These are phyloP conservation scores for Champsocephalus gunnari DNA, from an alignment of 2,797 vertebrate genomes.

Conservation along the genomic window DNA sequence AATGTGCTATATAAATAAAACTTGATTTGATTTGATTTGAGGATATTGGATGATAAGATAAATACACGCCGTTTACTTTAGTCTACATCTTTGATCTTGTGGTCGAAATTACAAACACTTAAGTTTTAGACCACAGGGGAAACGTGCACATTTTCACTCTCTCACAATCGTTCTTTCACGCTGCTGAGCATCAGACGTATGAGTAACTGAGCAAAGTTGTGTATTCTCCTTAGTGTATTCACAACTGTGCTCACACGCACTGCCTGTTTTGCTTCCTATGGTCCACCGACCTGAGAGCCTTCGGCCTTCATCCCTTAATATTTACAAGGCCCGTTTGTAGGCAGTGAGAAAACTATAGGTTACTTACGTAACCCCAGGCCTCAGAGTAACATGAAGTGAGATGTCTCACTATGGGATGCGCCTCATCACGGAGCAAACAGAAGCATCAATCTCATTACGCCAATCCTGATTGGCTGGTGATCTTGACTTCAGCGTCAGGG, in stretches of 20 bases:
- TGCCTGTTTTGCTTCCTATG: constrained; percentile 28
- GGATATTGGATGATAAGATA: constrained; percentile 17
- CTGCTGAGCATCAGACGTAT: not conserved
- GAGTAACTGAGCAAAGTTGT: constrained; percentile 7
- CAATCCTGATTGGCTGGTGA: too few species aligned
- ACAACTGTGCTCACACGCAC: constrained; percentile 28
- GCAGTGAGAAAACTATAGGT: constrained; percentile 23
- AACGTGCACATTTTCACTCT: constrained; percentile 2
- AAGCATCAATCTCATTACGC: too few species aligned
- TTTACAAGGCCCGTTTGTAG: constrained; percentile 37
- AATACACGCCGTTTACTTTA: constrained; percentile 1
- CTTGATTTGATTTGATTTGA: too few species aligned
- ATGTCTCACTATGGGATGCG: too few species aligned
- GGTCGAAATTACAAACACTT: constrained; percentile 12
- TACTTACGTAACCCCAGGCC: too few species aligned
- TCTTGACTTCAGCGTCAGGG: too few species aligned
- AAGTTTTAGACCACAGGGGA: constrained; percentile 3
- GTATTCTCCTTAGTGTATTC: constrained; percentile 7
- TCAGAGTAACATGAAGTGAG: too few species aligned
- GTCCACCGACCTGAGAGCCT: constrained; percentile 26
- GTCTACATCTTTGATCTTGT: constrained; percentile 33
- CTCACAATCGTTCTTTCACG: not conserved
- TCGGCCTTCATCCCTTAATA: constrained; percentile 25
- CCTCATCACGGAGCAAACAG: too few species aligned
- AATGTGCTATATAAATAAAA: too few species aligned